These are phyloP conservation scores for Melanerpes formicivorus DNA, from an alignment of 2,113 vertebrate genomes.

Conservation along the genomic window DNA sequence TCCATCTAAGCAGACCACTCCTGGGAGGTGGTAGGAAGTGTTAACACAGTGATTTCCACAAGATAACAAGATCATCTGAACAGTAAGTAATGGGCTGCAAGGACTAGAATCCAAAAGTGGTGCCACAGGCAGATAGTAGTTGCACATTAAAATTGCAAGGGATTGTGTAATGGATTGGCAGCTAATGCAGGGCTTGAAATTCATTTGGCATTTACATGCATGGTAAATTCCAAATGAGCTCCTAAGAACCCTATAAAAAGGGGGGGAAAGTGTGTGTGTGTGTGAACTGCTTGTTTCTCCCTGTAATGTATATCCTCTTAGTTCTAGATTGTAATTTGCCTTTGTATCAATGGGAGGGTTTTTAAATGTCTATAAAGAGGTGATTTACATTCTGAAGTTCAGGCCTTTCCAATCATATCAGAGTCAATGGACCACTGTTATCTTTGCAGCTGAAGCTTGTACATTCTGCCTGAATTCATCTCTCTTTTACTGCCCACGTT, in stretches of 20 bases:
- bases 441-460: not conserved
- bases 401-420: not conserved
- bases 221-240: conserved; percentile 60
- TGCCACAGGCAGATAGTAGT: not conserved
- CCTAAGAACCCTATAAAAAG: conserved; percentile 43
- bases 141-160: conserved; percentile 21
- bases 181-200: not conserved
- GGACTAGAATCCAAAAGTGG: not conserved
- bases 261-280: not conserved
- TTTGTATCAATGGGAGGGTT: not conserved
- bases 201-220: conserved; percentile 61
- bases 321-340: not conserved
- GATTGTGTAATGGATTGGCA: conserved; percentile 40
- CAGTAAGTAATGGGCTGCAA: not conserved
- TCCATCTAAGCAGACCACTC: not conserved
- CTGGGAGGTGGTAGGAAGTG: not conserved
- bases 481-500: not conserved
- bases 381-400: not conserved
- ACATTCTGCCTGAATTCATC: not conserved
- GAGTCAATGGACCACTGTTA: not conserved
- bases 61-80: not conserved
- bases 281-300: conserved; percentile 7
- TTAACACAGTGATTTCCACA: not conserved
- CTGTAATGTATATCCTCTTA: not conserved
- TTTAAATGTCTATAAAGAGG: not conserved